phyloP scores from a whole-genome alignment of 2,113 vertebrate species.

The Sprattus sprattus region DNA sequence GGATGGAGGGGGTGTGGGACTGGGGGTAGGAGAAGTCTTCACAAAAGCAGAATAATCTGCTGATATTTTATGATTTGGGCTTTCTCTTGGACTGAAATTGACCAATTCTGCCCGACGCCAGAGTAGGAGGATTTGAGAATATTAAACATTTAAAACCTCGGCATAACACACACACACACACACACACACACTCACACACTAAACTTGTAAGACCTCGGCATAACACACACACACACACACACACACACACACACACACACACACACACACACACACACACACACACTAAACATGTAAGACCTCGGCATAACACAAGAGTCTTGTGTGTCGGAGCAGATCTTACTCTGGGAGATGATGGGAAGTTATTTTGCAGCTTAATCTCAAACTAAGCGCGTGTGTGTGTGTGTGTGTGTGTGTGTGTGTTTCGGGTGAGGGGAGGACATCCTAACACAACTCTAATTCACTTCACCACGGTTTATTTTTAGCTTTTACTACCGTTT shows the following conservation, averaged over 20 bases:
- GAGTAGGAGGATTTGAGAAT: conserved; percentile 23
- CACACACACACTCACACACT: too few relatives aligned
- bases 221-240: too few relatives aligned
- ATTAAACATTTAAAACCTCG: neutral
- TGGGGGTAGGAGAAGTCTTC: neutral
- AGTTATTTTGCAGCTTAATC: conserved; percentile 18
- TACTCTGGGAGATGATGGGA: neutral
- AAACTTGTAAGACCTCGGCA: neutral
- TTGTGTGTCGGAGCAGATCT: neutral
- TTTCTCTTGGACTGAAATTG: neutral
- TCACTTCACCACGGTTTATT: conserved; percentile 6
- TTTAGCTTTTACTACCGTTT: conserved; percentile 26
- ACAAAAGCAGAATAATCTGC: conserved; percentile 25
- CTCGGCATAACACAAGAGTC: neutral
- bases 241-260: too few relatives aligned
- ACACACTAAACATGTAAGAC: neutral
- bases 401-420: too few relatives aligned
- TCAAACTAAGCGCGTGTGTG: neutral
- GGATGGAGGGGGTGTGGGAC: neutral
- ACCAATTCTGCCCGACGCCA: neutral
- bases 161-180: too few relatives aligned
- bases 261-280: neutral
- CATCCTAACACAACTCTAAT: neutral
- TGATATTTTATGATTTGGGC: neutral
- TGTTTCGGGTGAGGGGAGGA: neutral